A percentile compares a stretch with the other conserved stretches of the same genome.
Evolutionary conservation across 2,113 vertebrate species (phyloP).

Genomic region (Clarias macrocephalus): DNA sequence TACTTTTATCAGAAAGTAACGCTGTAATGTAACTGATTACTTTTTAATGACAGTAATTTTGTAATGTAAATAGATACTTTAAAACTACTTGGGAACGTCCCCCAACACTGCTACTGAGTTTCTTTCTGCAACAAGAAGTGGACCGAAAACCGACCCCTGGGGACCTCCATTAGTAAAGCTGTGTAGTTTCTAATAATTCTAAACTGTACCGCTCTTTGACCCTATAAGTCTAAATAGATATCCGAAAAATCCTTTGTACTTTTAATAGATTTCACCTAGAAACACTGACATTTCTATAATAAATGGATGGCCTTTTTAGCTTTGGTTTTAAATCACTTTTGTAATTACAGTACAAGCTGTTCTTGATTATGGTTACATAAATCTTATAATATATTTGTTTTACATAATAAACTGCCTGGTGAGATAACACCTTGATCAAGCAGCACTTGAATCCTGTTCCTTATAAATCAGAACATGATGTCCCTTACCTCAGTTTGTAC

Average conservation of each 20-base stretch:
- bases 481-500: background rate
- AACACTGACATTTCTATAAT: background rate
- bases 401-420: background rate
- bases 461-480: constrained; percentile 11
- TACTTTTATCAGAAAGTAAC: too few relatives aligned
- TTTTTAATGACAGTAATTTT: too few relatives aligned
- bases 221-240: too few relatives aligned
- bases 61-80: too few relatives aligned
- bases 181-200: background rate
- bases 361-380: background rate
- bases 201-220: background rate
- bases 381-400: background rate
- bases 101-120: background rate
- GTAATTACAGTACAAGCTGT: background rate
- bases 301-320: background rate
- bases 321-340: background rate
- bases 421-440: background rate
- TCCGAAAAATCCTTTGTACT: background rate
- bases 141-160: background rate
- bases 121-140: background rate
- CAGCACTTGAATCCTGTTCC: background rate
- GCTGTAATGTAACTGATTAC: too few relatives aligned
- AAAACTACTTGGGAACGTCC: too few relatives aligned
- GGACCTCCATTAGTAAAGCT: background rate
- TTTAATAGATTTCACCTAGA: background rate